Evolutionary conservation across 2,888 invertebrate species (phyloP), one percentile per base, ranked within the genome.

Genomic region (Steinernema carpocapsae): DNA sequence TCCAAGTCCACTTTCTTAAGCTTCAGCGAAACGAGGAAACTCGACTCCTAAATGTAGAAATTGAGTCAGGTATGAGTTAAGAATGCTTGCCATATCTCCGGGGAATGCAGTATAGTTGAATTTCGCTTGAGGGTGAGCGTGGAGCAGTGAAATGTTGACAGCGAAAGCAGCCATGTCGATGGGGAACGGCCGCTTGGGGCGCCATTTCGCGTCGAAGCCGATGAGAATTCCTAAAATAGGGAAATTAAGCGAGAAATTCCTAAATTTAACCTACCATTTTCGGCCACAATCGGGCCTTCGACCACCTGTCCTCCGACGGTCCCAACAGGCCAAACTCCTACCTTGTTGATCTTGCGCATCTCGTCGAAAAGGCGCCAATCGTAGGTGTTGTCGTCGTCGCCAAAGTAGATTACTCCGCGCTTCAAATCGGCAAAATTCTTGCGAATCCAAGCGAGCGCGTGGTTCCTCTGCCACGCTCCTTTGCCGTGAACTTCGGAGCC

Each of bases 111-210:
- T 92, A 84, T 93, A 93, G 0, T 93, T 92, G 88, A 99, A 89
- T 70, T 77, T 77, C 46, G 89, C 89, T 1, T 80, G 52, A 12
- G 77, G 72, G 74, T 85, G 76, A 2, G 79, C 71, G 14, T 82
- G 51, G n/a, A 87, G 48, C 14, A 80, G 73, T n/a, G 78, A 70
- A 0, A 93, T 89, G 87, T 94, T 94, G 51, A 95, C 92, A 6
- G 93, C 95, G 87, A 96, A 97, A 0, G 94, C 96, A 0, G 97
- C 97, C 97, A 99, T 99, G 87, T 99, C 97, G 46, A 96, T 92
- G 0, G 97, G 95, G 56, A 97, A 99, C 0, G 93, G 93, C 77
- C 97, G 90, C 83, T 94, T 84, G 1, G 88, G 88, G 78, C 89
- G 89, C 89, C 89, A 90, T 48, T 86, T 76, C 0, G 95, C 93